Evolutionary conservation across 2,113 vertebrate species (phyloP).

Genomic region (crab-eating macaque (Macaca fascicularis)): DNA sequence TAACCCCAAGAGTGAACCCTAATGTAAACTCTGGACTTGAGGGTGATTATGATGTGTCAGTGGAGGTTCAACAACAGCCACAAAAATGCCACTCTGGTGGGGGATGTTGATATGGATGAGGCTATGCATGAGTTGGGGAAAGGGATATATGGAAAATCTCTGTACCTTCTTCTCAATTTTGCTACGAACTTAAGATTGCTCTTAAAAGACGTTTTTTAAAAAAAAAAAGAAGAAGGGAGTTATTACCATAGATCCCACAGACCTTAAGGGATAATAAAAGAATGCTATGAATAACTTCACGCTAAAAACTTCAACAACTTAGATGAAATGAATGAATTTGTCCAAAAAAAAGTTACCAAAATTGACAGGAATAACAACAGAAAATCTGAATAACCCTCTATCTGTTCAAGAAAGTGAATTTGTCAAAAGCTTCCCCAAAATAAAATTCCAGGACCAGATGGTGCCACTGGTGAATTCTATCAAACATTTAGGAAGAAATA

Average conservation of each 20-base stretch:
- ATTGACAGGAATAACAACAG: not conserved
- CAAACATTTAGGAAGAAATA: slow-evolving; percentile 22
- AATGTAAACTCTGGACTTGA: not conserved
- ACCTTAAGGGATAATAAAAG: not conserved
- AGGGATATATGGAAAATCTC: not conserved
- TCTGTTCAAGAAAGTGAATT: not conserved
- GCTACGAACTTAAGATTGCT: not conserved
- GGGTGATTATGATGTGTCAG: not conserved
- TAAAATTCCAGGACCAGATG: not conserved
- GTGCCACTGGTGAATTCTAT: not conserved
- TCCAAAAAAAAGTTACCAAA: not conserved
- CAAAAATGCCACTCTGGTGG: not conserved
- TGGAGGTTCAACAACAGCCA: not conserved
- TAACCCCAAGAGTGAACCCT: not conserved
- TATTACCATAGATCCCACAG: not conserved
- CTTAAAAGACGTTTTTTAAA: no score
- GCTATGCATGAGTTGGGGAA: not conserved
- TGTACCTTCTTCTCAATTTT: not conserved
- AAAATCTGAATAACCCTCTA: not conserved
- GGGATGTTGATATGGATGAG: no score
- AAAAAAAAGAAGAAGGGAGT: not conserved
- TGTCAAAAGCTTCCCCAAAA: not conserved
- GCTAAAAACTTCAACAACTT: slow-evolving; percentile 23
- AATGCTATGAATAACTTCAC: not conserved
- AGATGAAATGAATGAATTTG: not conserved